Percentiles rank a stretch among this genome's conserved stretches.
Evolutionary conservation across 2,888 invertebrate genomes (phyloP).

Genomic region (Rhopalosiphum nymphaeae): DNA sequence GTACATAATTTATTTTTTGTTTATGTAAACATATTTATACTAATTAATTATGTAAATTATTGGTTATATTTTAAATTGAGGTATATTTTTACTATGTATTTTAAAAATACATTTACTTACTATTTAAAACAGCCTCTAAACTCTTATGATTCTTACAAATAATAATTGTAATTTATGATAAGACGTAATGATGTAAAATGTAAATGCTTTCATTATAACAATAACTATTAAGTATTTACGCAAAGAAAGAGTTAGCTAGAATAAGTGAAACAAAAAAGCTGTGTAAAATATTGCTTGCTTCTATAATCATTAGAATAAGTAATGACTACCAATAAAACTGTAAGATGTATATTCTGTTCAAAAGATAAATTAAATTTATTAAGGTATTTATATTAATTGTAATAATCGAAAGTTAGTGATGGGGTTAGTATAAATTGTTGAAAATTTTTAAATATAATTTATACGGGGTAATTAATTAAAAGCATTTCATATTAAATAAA

Average conservation of each 20-base stretch:
- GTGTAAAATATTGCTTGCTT: background rate
- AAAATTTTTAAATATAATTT: background rate
- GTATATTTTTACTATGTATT: background rate
- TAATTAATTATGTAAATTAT: background rate
- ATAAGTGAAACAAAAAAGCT: background rate
- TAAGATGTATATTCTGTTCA: background rate
- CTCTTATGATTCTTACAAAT: background rate
- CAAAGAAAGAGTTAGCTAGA: background rate
- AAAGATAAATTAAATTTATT: constrained; percentile 1
- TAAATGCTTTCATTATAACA: background rate
- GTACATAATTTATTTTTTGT: background rate
- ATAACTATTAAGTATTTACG: background rate
- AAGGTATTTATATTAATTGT: background rate
- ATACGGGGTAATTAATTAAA: background rate
- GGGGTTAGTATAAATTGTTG: background rate
- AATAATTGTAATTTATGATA: background rate
- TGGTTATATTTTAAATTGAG: background rate
- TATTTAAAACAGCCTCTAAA: background rate
- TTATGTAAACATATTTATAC: background rate
- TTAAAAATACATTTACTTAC: background rate
- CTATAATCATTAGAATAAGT: background rate
- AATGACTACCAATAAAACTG: background rate
- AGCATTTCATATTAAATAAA: background rate
- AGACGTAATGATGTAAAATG: background rate
- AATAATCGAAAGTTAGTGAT: background rate